Evolutionary conservation across 2,888 invertebrate genomes (phyloP).

Genomic region (Acrocera orbiculus): DNA sequence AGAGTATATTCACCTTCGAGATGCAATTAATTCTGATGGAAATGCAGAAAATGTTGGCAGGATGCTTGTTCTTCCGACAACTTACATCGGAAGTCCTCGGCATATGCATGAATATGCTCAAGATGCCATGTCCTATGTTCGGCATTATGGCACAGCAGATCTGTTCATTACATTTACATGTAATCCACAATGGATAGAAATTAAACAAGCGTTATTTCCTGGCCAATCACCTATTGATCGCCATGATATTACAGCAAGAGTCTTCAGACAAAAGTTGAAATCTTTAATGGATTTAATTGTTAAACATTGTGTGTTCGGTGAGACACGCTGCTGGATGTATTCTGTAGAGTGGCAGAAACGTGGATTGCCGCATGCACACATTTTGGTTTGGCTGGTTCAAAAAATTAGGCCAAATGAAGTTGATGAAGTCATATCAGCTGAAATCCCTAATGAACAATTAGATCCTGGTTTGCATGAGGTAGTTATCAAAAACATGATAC

Average conservation of each 20-base stretch:
- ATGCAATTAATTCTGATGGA: slow-evolving; percentile 16
- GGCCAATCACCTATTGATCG: slow-evolving; percentile 18
- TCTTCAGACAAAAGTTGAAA: slow-evolving; percentile 11
- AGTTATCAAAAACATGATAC: slow-evolving; percentile 17
- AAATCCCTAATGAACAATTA: slow-evolving; percentile 5
- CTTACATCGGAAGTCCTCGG: slow-evolving; percentile 6
- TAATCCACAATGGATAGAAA: slow-evolving; percentile 10
- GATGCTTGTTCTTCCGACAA: slow-evolving; percentile 10
- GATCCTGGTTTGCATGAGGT: slow-evolving; percentile 17
- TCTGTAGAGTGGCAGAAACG: slow-evolving; percentile 17
- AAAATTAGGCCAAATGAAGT: slow-evolving; percentile 13
- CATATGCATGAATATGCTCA: slow-evolving; percentile 12
- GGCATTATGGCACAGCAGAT: slow-evolving; percentile 8
- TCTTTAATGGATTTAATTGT: slow-evolving; percentile 7
- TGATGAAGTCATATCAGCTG: slow-evolving; percentile 6
- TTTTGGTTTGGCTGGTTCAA: slow-evolving; percentile 12
- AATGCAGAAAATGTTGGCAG: slow-evolving; percentile 10
- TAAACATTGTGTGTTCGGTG: slow-evolving; percentile 11
- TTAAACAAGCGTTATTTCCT: slow-evolving; percentile 8
- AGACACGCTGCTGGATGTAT: slow-evolving; percentile 16
- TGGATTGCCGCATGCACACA: slow-evolving; percentile 14
- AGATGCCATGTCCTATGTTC: slow-evolving; percentile 8
- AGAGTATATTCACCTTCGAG: slow-evolving; percentile 20
- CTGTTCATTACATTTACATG: slow-evolving; percentile 8
- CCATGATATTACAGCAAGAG: slow-evolving; percentile 11